Conservation (phyloP, 2,888 invertebrate genomes). For the Matsumyia berberina region DNA sequence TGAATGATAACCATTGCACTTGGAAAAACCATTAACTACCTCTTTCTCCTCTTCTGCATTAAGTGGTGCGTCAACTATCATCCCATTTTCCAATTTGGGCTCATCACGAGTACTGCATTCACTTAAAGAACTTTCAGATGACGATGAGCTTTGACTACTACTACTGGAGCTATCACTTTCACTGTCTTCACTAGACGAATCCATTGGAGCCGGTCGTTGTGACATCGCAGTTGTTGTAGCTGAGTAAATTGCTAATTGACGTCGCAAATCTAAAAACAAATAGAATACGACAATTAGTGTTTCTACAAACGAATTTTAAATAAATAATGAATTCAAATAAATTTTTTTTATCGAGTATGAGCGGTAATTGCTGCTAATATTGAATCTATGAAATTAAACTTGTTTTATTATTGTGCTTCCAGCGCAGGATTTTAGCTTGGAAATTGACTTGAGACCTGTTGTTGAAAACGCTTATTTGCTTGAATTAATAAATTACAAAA, state of each 20-base stretch:
- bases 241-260: conserved; percentile 81
- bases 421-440: too few species aligned
- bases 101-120: conserved; percentile 75
- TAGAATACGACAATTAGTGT: conserved; percentile 58
- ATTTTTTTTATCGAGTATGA: too few species aligned
- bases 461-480: too few species aligned
- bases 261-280: conserved; percentile 81
- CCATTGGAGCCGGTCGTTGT: conserved; percentile 80
- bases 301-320: background rate
- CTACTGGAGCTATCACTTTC: conserved; percentile 86
- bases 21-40: conserved; percentile 42
- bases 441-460: too few species aligned
- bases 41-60: conserved; percentile 52
- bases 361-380: too few species aligned
- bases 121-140: conserved; percentile 79
- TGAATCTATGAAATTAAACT: too few species aligned
- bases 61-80: conserved; percentile 46
- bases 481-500: too few species aligned
- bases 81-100: conserved; percentile 39
- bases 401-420: too few species aligned
- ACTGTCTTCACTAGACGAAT: conserved; percentile 85
- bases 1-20: conserved; percentile 65
- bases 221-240: conserved; percentile 78
- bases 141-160: conserved; percentile 84
- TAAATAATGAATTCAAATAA: background rate